These are phyloP conservation scores for Scaptomyza hsui DNA, from an alignment of 1,140 invertebrate species.

Conservation along the genomic window DNA sequence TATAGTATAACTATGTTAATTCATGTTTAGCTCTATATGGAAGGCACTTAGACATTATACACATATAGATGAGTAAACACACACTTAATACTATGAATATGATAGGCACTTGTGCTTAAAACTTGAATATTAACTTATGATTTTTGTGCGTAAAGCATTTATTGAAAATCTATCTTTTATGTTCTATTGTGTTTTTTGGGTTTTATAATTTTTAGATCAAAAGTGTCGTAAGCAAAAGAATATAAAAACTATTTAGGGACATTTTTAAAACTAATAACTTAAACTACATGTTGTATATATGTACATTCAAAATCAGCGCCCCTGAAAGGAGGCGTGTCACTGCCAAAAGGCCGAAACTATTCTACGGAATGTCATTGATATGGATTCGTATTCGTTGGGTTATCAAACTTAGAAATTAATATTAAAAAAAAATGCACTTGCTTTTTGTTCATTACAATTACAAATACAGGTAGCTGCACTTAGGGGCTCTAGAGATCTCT, in stretches of 20 bases:
- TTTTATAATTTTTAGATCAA: too few relatives aligned
- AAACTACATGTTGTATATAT: slow-evolving; percentile 19
- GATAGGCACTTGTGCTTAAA: slow-evolving; percentile 48
- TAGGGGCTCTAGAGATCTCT: slow-evolving; percentile 55
- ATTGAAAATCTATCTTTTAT: too few relatives aligned
- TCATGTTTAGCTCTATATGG: slow-evolving; percentile 3
- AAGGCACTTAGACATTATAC: slow-evolving; percentile 42
- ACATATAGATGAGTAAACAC: slow-evolving; percentile 28
- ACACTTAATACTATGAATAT: slow-evolving; percentile 25
- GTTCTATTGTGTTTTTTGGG: too few relatives aligned
- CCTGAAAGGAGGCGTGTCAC: neutral
- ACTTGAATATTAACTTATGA: slow-evolving; percentile 3
- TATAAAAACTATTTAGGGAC: too few relatives aligned
- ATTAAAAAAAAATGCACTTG: slow-evolving; percentile 8
- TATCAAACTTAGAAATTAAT: slow-evolving; percentile 60
- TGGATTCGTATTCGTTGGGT: slow-evolving; percentile 83
- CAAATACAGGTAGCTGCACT: slow-evolving; percentile 30
- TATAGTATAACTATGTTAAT: slow-evolving; percentile 4
- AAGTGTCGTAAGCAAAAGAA: too few relatives aligned
- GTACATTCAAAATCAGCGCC: slow-evolving; percentile 46
- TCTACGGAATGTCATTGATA: slow-evolving; percentile 80
- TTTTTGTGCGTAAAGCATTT: neutral
- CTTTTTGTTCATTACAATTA: slow-evolving; percentile 5
- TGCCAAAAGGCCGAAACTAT: slow-evolving; percentile 18
- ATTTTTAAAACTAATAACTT: neutral